Conservation (phyloP, 2,113 vertebrate genomes). For the Mirounga angustirostris region DNA sequence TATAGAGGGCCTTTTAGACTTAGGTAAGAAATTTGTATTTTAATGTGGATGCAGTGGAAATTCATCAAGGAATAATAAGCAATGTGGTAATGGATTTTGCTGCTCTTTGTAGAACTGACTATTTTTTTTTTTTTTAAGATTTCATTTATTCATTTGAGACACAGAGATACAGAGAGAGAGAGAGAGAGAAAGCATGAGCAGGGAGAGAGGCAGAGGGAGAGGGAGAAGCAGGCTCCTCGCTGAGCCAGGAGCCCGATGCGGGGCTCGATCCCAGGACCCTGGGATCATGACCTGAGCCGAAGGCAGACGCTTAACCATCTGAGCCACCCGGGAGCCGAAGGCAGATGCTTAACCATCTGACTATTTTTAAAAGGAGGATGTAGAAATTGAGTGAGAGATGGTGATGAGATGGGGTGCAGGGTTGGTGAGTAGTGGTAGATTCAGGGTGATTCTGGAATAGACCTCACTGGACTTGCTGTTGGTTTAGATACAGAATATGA, state of each 20-base stretch:
- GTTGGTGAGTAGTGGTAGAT: background rate
- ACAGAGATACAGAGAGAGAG: too few species aligned
- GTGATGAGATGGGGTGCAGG: background rate
- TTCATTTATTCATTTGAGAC: too few species aligned
- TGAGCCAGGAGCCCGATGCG: too few species aligned
- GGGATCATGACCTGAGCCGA: too few species aligned
- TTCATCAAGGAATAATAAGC: background rate
- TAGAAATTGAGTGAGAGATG: background rate
- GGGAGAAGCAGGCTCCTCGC: too few species aligned
- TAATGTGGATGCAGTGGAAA: background rate
- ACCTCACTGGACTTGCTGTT: background rate
- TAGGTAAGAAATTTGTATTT: background rate
- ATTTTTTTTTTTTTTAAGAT: background rate
- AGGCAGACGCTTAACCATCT: too few species aligned
- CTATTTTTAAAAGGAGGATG: background rate
- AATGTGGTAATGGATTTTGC: background rate
- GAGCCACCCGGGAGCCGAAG: too few species aligned
- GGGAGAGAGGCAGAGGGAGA: too few species aligned
- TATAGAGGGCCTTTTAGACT: background rate
- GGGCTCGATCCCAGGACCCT: too few species aligned
- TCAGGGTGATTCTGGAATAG: background rate
- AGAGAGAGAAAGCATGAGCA: too few species aligned
- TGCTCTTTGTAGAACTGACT: background rate
- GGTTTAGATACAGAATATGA: background rate
- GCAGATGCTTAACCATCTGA: background rate